These are phyloP conservation scores for Caradrina clavipalpis DNA, from an alignment of 2,888 invertebrate species.

Conservation along the genomic window DNA sequence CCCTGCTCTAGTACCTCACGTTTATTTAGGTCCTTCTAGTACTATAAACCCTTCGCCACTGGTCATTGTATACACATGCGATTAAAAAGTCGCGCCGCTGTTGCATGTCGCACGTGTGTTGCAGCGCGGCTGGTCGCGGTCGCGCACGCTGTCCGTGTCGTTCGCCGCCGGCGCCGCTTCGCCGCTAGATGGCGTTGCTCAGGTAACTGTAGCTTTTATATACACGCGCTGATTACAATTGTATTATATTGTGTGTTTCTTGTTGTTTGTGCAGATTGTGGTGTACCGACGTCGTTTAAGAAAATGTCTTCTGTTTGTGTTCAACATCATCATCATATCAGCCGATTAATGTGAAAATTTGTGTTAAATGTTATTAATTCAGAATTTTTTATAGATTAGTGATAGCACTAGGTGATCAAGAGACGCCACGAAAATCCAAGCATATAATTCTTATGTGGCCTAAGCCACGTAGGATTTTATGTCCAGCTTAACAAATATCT, in stretches of 20 bases:
- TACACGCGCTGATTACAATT: slow-evolving; percentile 40
- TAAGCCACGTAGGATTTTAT: too few species aligned
- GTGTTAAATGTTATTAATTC: not conserved
- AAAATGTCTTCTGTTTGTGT: not conserved
- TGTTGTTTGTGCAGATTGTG: slow-evolving; percentile 8
- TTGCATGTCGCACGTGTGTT: slow-evolving; percentile 86
- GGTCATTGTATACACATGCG: slow-evolving; percentile 46
- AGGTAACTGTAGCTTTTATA: slow-evolving; percentile 78
- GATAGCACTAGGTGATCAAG: not conserved
- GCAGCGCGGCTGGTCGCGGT: slow-evolving; percentile 96
- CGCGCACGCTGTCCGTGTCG: slow-evolving; percentile 97
- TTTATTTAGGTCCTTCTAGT: slow-evolving; percentile 10
- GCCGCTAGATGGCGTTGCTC: slow-evolving; percentile 94
- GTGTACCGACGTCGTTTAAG: not conserved
- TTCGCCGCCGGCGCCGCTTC: slow-evolving; percentile 95
- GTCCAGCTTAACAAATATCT: not conserved
- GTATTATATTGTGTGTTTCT: slow-evolving; percentile 17
- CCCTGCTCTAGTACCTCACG: not conserved
- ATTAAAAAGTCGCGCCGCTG: slow-evolving; percentile 66
- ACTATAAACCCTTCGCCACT: slow-evolving; percentile 29
- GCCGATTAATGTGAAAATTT: too few species aligned
- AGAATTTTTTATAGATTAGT: not conserved
- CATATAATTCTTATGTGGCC: too few species aligned
- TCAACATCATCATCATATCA: too few species aligned
- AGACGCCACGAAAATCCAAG: not conserved